Percentiles rank a stretch among this genome's conserved stretches.
phyloP scores from a whole-genome alignment of 2,113 vertebrate genomes.

The Gadus macrocephalus region DNA sequence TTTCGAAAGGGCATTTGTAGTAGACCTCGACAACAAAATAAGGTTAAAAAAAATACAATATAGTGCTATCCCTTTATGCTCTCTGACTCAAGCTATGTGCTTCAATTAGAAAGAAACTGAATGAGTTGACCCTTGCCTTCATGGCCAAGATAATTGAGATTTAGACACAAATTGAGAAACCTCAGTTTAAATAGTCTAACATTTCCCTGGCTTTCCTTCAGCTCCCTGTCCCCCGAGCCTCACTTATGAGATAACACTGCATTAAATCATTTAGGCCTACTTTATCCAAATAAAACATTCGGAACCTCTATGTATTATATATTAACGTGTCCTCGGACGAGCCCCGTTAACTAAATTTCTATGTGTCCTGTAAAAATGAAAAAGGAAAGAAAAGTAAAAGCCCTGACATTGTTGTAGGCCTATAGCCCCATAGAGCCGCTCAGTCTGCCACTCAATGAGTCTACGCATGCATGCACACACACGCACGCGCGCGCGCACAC shows the following conservation, averaged over 20 bases:
- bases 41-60: neutral
- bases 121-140: too few species aligned
- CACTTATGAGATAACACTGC: conserved; percentile 58
- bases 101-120: too few species aligned
- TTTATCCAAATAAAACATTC: conserved; percentile 69
- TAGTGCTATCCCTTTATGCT: too few species aligned
- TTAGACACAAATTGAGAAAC: neutral
- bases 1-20: neutral
- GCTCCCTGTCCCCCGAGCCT: conserved; percentile 3
- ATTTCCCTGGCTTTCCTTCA: too few species aligned
- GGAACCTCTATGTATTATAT: conserved; percentile 77
- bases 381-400: conserved; percentile 31
- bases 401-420: conserved; percentile 62
- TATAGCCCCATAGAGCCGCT: conserved; percentile 61
- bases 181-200: neutral
- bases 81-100: too few species aligned
- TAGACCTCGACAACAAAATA: neutral
- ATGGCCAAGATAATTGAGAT: too few species aligned
- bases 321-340: conserved; percentile 77
- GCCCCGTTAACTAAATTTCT: conserved; percentile 77
- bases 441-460: conserved; percentile 64
- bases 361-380: conserved; percentile 62
- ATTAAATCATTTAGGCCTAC: conserved; percentile 78
- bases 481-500: neutral
- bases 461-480: conserved; percentile 2